These are phyloP conservation scores for Regulus satrapa DNA, from an alignment of 2,113 vertebrate genomes.

Conservation along the genomic window DNA sequence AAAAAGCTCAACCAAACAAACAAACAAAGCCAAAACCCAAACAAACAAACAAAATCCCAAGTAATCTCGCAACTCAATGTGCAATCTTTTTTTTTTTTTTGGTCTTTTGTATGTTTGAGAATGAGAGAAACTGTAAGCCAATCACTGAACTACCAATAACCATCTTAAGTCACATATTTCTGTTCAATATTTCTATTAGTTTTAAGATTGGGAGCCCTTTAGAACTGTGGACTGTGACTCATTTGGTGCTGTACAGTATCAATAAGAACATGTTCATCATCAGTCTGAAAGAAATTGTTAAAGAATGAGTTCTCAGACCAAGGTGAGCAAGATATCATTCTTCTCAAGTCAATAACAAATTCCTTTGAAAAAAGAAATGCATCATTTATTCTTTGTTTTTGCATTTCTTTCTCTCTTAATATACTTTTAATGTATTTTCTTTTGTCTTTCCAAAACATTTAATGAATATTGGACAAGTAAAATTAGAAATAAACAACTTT, in stretches of 20 bases:
- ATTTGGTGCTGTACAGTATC: background rate
- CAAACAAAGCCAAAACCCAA: background rate
- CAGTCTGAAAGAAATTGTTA: background rate
- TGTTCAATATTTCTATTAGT: background rate
- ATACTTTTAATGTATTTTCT: background rate
- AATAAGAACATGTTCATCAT: background rate
- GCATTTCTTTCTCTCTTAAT: background rate
- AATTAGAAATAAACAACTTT: background rate
- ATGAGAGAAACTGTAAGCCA: background rate
- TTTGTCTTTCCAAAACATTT: background rate
- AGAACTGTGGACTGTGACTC: background rate
- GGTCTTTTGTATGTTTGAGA: background rate
- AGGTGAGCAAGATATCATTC: background rate
- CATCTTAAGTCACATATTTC: background rate
- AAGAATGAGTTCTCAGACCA: background rate
- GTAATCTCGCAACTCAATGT: rapidly evolving
- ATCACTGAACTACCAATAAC: background rate
- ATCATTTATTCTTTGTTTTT: rapidly evolving
- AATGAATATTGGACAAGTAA: background rate
- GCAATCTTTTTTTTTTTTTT: background rate
- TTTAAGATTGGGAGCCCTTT: background rate
- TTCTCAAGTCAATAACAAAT: background rate
- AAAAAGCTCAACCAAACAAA: rapidly evolving
- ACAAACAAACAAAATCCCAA: background rate
- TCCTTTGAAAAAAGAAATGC: background rate